phyloP scores from a whole-genome alignment of 2,113 vertebrate species.

The Thamnophis sirtalis region DNA sequence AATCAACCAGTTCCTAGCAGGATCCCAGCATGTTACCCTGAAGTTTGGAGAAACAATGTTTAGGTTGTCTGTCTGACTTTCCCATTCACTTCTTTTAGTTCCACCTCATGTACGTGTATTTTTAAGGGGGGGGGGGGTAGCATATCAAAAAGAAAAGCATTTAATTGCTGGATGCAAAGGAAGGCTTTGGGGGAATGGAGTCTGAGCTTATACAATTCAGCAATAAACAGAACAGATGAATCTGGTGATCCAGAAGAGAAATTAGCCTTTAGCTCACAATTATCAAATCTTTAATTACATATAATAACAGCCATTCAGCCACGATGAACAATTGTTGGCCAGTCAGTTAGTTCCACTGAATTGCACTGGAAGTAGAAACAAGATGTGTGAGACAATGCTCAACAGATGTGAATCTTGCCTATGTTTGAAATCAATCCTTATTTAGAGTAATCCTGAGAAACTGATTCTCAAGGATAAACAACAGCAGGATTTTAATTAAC shows the following conservation, averaged over 20 bases:
- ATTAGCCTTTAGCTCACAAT: constrained; percentile 12
- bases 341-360: constrained; percentile 60
- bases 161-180: not conserved
- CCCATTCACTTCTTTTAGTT: not conserved
- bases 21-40: not conserved
- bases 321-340: constrained; percentile 36
- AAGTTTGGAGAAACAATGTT: not conserved
- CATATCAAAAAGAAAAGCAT: not conserved
- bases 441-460: constrained; percentile 37
- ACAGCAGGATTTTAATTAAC: constrained; percentile 30
- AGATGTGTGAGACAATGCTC: constrained; percentile 45
- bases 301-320: constrained; percentile 46
- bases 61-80: not conserved
- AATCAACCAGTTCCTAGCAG: not conserved
- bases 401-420: constrained; percentile 49
- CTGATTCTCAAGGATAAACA: constrained; percentile 26
- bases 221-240: not conserved
- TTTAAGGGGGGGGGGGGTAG: not conserved
- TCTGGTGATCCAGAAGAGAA: not conserved
- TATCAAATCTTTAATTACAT: constrained; percentile 45
- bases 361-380: constrained; percentile 59
- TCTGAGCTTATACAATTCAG: not conserved
- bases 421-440: constrained; percentile 55
- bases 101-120: not conserved
- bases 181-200: not conserved